A percentile compares a stretch with the other conserved stretches of the same genome.
Conservation (phyloP, 2,113 vertebrate species). For the Anolis sagrei region DNA sequence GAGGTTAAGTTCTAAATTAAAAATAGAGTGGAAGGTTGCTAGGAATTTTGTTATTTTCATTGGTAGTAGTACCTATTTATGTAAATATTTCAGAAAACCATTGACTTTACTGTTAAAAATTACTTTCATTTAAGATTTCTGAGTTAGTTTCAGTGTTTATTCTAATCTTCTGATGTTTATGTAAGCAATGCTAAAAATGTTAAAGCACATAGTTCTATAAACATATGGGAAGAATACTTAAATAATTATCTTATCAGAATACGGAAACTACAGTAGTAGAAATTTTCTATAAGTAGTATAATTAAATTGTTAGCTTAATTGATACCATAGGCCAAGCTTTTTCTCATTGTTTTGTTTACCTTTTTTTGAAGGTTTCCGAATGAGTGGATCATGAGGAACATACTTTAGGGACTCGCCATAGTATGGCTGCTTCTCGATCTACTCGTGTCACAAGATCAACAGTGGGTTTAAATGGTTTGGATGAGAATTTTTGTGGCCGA, state of each 20-base stretch:
- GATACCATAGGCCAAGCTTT: constrained; percentile 55
- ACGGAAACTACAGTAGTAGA: not conserved
- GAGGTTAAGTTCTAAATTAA: not conserved
- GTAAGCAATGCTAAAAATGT: not conserved
- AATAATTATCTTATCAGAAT: not conserved
- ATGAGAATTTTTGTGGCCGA: constrained; percentile 98
- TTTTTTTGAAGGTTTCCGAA: constrained; percentile 87
- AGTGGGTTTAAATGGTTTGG: constrained; percentile 99
- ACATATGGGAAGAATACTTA: not conserved
- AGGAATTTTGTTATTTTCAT: not conserved
- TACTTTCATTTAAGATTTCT: not conserved
- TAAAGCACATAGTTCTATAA: not conserved
- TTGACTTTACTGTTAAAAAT: not conserved
- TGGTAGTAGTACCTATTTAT: not conserved
- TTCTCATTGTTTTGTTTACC: constrained; percentile 74
- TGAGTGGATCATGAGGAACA: constrained; percentile 96
- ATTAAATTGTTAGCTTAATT: constrained; percentile 22
- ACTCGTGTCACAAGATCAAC: constrained; percentile 99
- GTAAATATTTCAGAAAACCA: not conserved
- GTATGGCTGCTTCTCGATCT: constrained; percentile 99
- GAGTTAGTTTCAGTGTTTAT: not conserved
- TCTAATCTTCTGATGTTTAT: not conserved
- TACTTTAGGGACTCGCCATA: constrained; percentile 94
- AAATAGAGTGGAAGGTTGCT: not conserved
- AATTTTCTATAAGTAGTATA: not conserved